Base-by-base conservation (phyloP, 1,140 invertebrate genomes). In the Hormaphis cornu region DNA sequence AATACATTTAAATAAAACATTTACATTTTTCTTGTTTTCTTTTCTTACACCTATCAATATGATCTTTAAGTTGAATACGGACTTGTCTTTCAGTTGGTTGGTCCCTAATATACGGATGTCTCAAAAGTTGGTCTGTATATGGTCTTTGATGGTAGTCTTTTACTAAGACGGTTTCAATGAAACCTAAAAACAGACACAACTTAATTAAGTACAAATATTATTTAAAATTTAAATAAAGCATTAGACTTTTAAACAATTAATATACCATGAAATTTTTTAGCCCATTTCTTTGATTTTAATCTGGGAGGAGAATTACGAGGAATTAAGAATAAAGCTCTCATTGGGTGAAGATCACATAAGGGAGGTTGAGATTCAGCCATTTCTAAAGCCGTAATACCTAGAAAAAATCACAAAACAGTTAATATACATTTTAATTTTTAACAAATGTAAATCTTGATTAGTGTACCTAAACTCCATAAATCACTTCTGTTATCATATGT, bases 291-390 rank as follows among this genome's bases (percentile, higher is more conserved):
- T 35, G 93, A 95, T 79, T 97, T 98, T 72, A 99, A 85, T 75
- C 95, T 84, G 33, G 97, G 97, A 24, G 97, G 95, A 72, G 92
- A 88, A 82, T 98, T 98, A 77, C 97, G 85, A 70, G 97, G 97
- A 80, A 99, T 99, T 71, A 99, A 86, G 81, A 99, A 99, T 52
- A 99, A 84, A 72, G 96, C 90, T 78, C 97, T 85, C 97, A 99
- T 99, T 40, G 97, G 97, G 86, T 99, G 97, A 78, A 99, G 87
- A 84, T 99, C 97, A 84, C 90, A 95, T 73, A 97, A 85, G 75
- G 95, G 97, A 69, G 97, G 97, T 81, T 98, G 96, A 77, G 95
- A 97, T 82, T 99, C 97, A 48, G 97, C 97, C 97, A 99, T 99
- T 85, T 99, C 97, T 72, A 99, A 83, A 33, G 96, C 94, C 37